A percentile compares a stretch with the other conserved stretches of the same genome.
Conservation (phyloP, 2,888 invertebrate species). For the Girardia tigrina region DNA sequence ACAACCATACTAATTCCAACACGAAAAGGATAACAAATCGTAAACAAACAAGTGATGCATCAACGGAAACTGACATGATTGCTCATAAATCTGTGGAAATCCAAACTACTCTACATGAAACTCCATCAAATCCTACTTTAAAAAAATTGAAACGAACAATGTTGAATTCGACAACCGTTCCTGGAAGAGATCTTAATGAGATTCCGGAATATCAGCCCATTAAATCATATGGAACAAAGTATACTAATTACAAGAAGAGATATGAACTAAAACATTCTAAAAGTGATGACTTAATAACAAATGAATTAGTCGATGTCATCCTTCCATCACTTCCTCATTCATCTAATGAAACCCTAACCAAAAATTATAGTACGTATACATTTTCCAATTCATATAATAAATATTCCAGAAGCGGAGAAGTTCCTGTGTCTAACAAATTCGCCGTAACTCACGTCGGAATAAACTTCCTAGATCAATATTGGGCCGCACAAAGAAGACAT, state of each 20-base stretch:
- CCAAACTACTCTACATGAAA: background rate
- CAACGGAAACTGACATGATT: background rate
- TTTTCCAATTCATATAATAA: background rate
- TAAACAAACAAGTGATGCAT: background rate
- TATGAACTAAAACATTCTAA: background rate
- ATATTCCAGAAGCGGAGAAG: background rate
- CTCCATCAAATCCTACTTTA: background rate
- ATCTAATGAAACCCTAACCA: background rate
- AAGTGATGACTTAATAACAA: background rate
- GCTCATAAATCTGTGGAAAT: background rate
- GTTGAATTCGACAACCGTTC: background rate
- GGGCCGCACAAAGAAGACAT: background rate
- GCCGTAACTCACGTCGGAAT: background rate
- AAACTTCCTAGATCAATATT: background rate
- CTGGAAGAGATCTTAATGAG: background rate
- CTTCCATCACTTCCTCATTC: background rate
- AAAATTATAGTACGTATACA: background rate
- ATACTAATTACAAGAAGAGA: background rate
- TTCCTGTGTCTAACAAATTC: background rate
- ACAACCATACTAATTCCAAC: too few species aligned
- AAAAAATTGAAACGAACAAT: slow-evolving; percentile 6
- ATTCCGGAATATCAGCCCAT: too few species aligned
- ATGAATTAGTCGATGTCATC: background rate
- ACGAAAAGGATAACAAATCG: background rate
- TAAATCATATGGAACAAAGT: background rate